A percentile compares a stretch with the other conserved stretches of the same genome.
Conservation (phyloP, 2,797 vertebrate species). For the Cyclopterus lumpus region DNA sequence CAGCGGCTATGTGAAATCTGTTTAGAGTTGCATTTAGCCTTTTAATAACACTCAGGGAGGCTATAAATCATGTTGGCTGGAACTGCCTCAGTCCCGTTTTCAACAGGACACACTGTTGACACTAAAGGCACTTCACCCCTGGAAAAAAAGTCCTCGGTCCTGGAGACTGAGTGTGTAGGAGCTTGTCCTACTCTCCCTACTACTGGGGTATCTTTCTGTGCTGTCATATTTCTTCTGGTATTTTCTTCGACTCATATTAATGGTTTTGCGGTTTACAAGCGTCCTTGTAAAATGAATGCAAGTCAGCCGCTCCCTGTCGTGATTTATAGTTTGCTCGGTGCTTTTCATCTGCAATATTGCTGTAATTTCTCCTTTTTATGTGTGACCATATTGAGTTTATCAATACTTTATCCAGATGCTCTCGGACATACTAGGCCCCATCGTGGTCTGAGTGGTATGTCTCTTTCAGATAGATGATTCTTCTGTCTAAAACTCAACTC, state of each 20-base stretch:
- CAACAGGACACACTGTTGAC: constrained; percentile 80
- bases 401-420: constrained; percentile 31
- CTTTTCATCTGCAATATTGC: constrained; percentile 3
- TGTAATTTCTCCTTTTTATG: constrained; percentile 9
- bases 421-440: constrained; percentile 7
- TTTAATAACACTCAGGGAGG: constrained; percentile 80
- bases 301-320: neutral
- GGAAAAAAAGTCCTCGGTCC: constrained; percentile 49
- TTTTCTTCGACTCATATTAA: constrained; percentile 38
- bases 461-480: constrained; percentile 46
- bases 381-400: neutral
- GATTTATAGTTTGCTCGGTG: neutral
- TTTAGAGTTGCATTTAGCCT: constrained; percentile 73
- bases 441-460: constrained; percentile 37
- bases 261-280: constrained; percentile 3
- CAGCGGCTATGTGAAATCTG: constrained; percentile 58
- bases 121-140: constrained; percentile 79
- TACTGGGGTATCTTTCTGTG: constrained; percentile 51
- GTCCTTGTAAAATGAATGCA: neutral
- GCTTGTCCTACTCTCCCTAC: constrained; percentile 48
- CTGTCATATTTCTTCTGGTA: constrained; percentile 34
- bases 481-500: constrained; percentile 43
- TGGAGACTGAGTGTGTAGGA: constrained; percentile 53
- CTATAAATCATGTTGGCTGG: constrained; percentile 79
- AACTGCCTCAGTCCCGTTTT: constrained; percentile 71